Evolutionary conservation across 2,113 vertebrate genomes (phyloP), one percentile per base, ranked within the genome.

Genomic region (Nanorana parkeri): DNA sequence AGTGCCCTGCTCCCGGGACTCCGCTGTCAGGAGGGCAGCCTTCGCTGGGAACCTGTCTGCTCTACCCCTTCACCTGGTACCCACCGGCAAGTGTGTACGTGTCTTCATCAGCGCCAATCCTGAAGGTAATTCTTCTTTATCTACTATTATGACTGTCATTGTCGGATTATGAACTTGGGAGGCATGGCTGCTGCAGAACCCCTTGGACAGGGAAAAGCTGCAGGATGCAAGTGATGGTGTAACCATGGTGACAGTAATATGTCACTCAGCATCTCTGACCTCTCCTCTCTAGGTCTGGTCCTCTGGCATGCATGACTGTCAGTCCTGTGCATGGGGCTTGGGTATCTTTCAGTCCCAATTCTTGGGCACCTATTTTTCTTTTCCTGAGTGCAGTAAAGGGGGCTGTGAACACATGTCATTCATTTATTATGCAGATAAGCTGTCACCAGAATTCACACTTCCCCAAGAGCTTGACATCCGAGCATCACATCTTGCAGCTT

Each of bases 71-170:
- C 94, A 96, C 89, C 92, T 95, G 32, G 92, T 95, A 83, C 96
- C 97, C 82, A 94, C 94, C 60, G 96, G 97, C 85, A 93, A 96
- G 87, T 96, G 95, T 85, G 95, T 97, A 81, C 94, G 96, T 15
- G 95, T 97, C 86, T 98, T 97, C 93, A 95, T 98, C 91, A 96
- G 94, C 85, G 91, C 95, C 92, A 97, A 97, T 89, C 95, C 97
- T 76, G 96, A 97, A 92, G 96, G 97, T 97, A 93, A 93, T 84
- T 24, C 3, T 20, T n/a, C n/a, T 58, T 68, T 54, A 1, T 32
- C 28, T 32, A 32, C 51, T 21, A 15, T 5, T 51, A 11, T 56
- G 24, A 6, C 15, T n/a, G 77, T 7, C 51, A 19, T 28, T 29
- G 28, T 0, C n/a, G 8, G n/a, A 8, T 17, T 26, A 6, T 8